phyloP scores from a whole-genome alignment of 2,113 vertebrate species.

The Cottus gobio region DNA sequence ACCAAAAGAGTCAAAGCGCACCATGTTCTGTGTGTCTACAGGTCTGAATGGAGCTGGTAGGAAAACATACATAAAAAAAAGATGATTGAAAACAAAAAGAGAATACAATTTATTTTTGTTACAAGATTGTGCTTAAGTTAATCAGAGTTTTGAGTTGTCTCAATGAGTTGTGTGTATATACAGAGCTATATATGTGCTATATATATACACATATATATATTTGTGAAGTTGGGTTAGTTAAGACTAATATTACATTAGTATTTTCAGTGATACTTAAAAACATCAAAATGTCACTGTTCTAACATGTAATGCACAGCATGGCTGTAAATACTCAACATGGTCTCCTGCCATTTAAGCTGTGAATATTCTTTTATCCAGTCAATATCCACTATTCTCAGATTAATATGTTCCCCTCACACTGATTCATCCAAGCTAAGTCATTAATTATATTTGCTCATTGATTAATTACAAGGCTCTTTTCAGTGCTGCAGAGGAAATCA shows the following conservation, averaged over 20 bases:
- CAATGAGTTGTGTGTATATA: background rate
- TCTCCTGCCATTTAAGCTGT: background rate
- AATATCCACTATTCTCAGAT: constrained; percentile 12
- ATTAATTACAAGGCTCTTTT: constrained; percentile 47
- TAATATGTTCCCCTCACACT: constrained; percentile 14
- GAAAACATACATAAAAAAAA: constrained; percentile 14
- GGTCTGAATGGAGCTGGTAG: constrained; percentile 92
- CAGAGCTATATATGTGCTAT: background rate
- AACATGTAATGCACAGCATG: background rate
- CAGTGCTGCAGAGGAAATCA: constrained; percentile 26
- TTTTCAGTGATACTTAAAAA: too few relatives aligned
- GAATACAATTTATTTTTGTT: background rate
- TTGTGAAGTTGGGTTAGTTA: background rate
- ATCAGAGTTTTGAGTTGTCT: background rate
- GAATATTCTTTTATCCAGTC: background rate
- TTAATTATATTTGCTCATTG: constrained; percentile 33
- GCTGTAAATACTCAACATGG: background rate
- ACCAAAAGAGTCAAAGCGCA: constrained; percentile 91
- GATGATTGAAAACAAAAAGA: background rate
- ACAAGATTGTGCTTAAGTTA: background rate
- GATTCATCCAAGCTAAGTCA: constrained; percentile 24
- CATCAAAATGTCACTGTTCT: background rate
- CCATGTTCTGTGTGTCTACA: constrained; percentile 86
- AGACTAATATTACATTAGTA: too few relatives aligned
- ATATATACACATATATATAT: background rate